Conservation (phyloP, 2,113 vertebrate species). For the Ameiurus melas region DNA sequence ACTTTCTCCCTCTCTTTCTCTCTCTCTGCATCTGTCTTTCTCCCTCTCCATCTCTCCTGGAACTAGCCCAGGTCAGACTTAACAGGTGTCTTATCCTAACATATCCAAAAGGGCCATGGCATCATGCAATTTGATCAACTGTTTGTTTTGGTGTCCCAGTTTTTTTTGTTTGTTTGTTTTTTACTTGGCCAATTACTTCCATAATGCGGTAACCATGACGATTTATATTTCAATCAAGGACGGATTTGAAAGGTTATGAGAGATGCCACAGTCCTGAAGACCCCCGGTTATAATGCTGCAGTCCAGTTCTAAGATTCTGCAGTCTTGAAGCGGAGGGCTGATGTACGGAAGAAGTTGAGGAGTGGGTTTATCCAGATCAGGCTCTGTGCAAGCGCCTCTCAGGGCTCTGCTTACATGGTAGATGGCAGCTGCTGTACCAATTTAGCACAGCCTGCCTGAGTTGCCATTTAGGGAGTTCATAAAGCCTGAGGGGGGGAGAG, state of each 20-base stretch:
- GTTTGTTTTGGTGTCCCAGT: neutral
- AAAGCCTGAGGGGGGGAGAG: constrained; percentile 76
- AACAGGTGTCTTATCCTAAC: constrained; percentile 38
- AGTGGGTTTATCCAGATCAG: constrained; percentile 53
- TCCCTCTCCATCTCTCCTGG: constrained; percentile 65
- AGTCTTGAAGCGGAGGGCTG: constrained; percentile 72
- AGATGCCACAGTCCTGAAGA: constrained; percentile 43
- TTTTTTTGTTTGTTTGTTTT: neutral
- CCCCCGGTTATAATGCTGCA: constrained; percentile 39
- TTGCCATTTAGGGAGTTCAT: constrained; percentile 69
- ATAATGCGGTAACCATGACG: neutral
- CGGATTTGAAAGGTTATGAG: constrained; percentile 12
- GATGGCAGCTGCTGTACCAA: constrained; percentile 59
- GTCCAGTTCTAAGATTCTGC: constrained; percentile 63
- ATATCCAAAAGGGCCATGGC: constrained; percentile 34
- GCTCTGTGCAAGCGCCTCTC: constrained; percentile 56
- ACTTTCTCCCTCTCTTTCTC: constrained; percentile 53
- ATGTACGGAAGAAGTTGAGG: constrained; percentile 53
- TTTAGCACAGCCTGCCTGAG: constrained; percentile 69
- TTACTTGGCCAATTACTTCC: constrained; percentile 3
- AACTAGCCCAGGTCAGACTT: constrained; percentile 67
- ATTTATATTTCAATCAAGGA: neutral
- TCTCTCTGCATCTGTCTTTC: constrained; percentile 65
- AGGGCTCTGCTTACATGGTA: constrained; percentile 58
- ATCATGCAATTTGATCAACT: neutral